Conservation (phyloP, 2,888 invertebrate species). For the Dicyrtoma fusca region DNA sequence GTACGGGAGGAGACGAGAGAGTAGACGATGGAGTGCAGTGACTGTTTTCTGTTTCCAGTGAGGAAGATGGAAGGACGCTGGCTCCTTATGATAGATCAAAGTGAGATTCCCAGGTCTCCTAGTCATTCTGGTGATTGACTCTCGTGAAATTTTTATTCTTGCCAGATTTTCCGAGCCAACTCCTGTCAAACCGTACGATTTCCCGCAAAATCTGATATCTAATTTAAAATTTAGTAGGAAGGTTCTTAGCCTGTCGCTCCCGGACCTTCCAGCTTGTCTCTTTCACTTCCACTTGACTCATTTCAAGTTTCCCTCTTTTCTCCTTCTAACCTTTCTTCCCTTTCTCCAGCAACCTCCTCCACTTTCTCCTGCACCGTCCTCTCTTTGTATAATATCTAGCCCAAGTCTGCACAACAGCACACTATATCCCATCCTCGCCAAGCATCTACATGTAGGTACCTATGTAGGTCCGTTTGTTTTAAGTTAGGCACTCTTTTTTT, state of each 20-base stretch:
- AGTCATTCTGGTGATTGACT: conserved; percentile 43
- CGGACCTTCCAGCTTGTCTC: conserved; percentile 32
- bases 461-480: no score
- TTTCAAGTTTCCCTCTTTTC: conserved; percentile 24
- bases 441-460: no score
- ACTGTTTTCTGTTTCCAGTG: neutral
- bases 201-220: conserved; percentile 47
- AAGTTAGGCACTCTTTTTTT: no score
- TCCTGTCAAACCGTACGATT: conserved; percentile 45
- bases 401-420: no score
- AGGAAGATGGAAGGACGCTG: conserved; percentile 25
- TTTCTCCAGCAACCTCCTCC: neutral
- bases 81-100: conserved; percentile 32
- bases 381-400: no score
- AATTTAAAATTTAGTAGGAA: conserved; percentile 47
- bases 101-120: conserved; percentile 35
- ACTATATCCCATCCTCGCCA: no score
- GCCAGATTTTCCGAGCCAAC: conserved; percentile 46
- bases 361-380: neutral
- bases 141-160: conserved; percentile 48
- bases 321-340: neutral
- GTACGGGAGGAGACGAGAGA: neutral
- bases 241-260: conserved; percentile 40
- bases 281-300: conserved; percentile 25
- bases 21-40: conserved; percentile 2